A percentile compares a stretch with the other conserved stretches of the same genome.
phyloP scores from a whole-genome alignment of 2,113 vertebrate species.

The Zosterops lateralis region DNA sequence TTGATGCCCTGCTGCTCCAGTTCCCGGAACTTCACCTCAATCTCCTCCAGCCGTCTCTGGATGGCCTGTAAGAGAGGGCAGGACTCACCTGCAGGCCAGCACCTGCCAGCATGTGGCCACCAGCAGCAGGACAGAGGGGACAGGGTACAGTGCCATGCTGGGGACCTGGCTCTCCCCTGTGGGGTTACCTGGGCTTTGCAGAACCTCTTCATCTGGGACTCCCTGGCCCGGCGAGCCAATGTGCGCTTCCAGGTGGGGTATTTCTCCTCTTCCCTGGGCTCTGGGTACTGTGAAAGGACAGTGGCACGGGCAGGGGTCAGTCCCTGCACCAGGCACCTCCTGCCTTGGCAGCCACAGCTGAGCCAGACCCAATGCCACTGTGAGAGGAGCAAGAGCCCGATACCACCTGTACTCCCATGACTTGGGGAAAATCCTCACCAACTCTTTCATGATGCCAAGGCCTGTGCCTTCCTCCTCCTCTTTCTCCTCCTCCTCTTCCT shows the following conservation, averaged over 20 bases:
- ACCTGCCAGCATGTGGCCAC: neutral
- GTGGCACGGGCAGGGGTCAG: neutral
- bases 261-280: slow-evolving; percentile 68
- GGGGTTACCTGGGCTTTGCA: slow-evolving; percentile 84
- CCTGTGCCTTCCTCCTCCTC: neutral
- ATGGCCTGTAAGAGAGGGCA: slow-evolving; percentile 75
- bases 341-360: neutral
- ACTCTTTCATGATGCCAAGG: neutral
- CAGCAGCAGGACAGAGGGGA: neutral
- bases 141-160: rapidly evolving
- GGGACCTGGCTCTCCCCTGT: neutral
- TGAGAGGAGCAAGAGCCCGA: neutral
- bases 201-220: slow-evolving; percentile 83
- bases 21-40: slow-evolving; percentile 85
- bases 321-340: neutral
- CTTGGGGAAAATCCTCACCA: slow-evolving; percentile 11
- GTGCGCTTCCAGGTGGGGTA: slow-evolving; percentile 79
- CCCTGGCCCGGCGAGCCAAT: slow-evolving; percentile 78
- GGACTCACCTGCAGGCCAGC: rapidly evolving
- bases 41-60: slow-evolving; percentile 90
- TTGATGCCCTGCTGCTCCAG: slow-evolving; percentile 83
- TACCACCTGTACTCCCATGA: rapidly evolving
- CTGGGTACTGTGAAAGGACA: neutral
- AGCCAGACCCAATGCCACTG: neutral
- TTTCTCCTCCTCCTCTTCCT: neutral